Base-by-base conservation (phyloP, 37 sponge, comb jelly and placozoan genomes). In the Tethya wilhelma region DNA sequence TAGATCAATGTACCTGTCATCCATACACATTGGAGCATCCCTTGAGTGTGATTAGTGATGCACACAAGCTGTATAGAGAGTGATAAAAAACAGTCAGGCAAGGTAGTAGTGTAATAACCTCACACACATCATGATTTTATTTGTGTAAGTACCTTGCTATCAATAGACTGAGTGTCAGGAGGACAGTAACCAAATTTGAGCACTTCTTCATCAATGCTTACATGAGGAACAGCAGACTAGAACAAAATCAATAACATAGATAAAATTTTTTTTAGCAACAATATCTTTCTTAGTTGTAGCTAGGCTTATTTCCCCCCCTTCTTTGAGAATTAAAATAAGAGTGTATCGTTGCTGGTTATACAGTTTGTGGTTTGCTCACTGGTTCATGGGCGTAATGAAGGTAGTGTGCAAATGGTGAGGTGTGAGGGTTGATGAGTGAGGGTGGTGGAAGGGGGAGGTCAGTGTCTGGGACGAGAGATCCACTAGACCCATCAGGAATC, bases 11-110 rank as follows among this genome's bases (percentile, higher is more conserved):
- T 43, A 87, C 94, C 84, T 43, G 81, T 75, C 57, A 74, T 80
- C 94, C 94, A 93, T 4, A 79, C 69, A 29, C 90, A 89, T 49
- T 17, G 59, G 28, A 93, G 64, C 30, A 44, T 82, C 4, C 90
- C 90, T 25, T 77, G 23, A 29, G 93, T 92, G 62, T 93, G 90
- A 67, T 92, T 96, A 56, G 83, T 89, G 14, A 93, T 44, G 25
- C 73, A 80, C 26, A 92, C 77, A 2, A 74, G 56, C 89, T 88
- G 69, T 28, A 28, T n/a, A 72, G 36, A 22, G 22, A 43, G 46
- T 30, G 25, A 26, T 62, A 6, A 62, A 26, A 62, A 7, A 25
- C 7, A 44, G n/a, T n/a, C n/a, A n/a, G n/a, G n/a, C n/a, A n/a
- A n/a, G n/a, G n/a, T n/a, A n/a, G n/a, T n/a, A n/a, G n/a, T n/a